Evolutionary conservation across 2,113 vertebrate genomes (phyloP).

Genomic region (Pelodiscus sinensis): DNA sequence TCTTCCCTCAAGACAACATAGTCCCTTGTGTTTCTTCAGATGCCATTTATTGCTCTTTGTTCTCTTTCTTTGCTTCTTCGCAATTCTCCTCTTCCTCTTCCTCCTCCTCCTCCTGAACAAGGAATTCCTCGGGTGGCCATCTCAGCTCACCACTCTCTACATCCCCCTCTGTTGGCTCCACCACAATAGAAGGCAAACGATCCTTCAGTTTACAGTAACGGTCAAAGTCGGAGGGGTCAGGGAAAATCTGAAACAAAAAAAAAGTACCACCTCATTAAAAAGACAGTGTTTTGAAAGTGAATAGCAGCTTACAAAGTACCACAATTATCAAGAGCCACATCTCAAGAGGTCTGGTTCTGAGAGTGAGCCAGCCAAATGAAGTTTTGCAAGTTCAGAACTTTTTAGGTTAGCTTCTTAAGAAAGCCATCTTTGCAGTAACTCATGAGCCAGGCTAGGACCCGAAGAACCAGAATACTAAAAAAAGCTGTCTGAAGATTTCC

Average conservation of each 20-base stretch:
- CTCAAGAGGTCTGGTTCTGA: not conserved
- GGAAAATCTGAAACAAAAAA: conserved; percentile 89
- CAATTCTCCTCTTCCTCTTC: conserved; percentile 81
- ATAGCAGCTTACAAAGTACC: not conserved
- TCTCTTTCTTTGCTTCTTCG: conserved; percentile 76
- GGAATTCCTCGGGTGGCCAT: conserved; percentile 96
- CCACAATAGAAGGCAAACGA: conserved; percentile 95
- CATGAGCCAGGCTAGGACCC: not conserved
- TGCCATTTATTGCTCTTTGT: conserved; percentile 82
- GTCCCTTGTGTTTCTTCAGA: conserved; percentile 65
- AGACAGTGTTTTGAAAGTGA: not conserved
- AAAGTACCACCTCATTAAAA: conserved; percentile 13
- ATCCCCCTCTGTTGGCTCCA: conserved; percentile 94
- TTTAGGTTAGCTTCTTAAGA: not conserved
- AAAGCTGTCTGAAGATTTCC: not conserved
- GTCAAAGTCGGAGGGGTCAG: conserved; percentile 94
- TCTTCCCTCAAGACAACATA: conserved; percentile 70
- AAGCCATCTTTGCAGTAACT: not conserved
- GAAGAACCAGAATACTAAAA: not conserved
- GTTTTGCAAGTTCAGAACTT: not conserved
- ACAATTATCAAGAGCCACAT: not conserved
- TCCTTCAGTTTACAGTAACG: conserved; percentile 97
- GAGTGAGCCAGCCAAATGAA: not conserved
- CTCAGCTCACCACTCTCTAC: conserved; percentile 97
- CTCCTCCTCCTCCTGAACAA: conserved; percentile 88